phyloP scores from a whole-genome alignment of 2,113 vertebrate genomes.

The Protobothrops flavoviridis region DNA sequence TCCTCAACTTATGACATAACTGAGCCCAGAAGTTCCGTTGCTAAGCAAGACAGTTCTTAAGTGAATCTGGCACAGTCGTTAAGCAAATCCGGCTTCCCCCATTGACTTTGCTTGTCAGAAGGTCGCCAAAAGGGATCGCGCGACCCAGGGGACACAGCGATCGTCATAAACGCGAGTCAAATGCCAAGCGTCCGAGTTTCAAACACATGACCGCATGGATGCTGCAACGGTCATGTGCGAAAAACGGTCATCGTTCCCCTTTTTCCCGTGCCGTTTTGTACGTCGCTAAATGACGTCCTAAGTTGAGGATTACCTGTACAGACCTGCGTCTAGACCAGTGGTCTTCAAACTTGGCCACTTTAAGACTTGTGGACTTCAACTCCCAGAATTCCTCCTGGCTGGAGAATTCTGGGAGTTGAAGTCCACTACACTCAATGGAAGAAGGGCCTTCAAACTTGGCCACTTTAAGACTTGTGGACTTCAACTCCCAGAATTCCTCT shows the following conservation, averaged over 20 bases:
- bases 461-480: too few relatives aligned
- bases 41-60: not conserved
- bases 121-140: not conserved
- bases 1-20: too few relatives aligned
- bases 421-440: too few relatives aligned
- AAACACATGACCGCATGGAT: not conserved
- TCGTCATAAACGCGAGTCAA: not conserved
- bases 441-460: too few relatives aligned
- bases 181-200: not conserved
- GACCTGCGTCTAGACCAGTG: too few relatives aligned
- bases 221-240: not conserved
- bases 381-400: too few relatives aligned
- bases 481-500: too few relatives aligned
- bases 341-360: too few relatives aligned
- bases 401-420: too few relatives aligned
- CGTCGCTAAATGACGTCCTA: not conserved
- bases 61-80: not conserved
- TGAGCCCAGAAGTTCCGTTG: too few relatives aligned
- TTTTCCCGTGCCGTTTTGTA: not conserved
- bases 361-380: too few relatives aligned
- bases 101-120: not conserved
- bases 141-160: not conserved
- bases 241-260: not conserved
- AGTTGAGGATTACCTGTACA: not conserved
- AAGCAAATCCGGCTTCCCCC: not conserved